Conservation (phyloP, 1,140 invertebrate species). For the Eciton burchellii region DNA sequence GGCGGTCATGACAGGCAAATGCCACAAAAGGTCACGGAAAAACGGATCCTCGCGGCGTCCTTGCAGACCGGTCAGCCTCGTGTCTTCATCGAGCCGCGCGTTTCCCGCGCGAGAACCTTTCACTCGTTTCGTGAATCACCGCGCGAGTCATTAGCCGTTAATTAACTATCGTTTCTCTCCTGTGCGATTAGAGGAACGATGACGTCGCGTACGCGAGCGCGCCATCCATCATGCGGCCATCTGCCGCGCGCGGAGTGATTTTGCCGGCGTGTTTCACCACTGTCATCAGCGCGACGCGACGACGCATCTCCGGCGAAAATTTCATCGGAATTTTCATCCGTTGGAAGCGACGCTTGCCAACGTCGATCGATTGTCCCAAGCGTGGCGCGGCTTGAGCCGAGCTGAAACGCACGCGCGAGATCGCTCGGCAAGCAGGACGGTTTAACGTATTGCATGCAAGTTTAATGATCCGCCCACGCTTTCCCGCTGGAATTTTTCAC, state of each 20-base stretch:
- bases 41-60: constrained; percentile 38
- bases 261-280: constrained; percentile 12
- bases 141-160: constrained; percentile 37
- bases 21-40: constrained; percentile 35
- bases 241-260: constrained; percentile 20
- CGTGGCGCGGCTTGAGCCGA: neutral
- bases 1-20: constrained; percentile 11
- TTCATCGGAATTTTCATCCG: neutral
- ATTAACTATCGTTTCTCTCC: constrained; percentile 63
- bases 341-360: neutral
- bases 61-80: constrained; percentile 20
- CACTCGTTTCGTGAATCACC: constrained; percentile 73
- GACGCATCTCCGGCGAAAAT: neutral
- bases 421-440: neutral
- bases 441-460: neutral
- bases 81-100: neutral
- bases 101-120: constrained; percentile 56
- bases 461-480: too few relatives aligned
- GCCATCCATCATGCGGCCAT: constrained; percentile 52
- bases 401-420: neutral
- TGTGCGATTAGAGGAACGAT: constrained; percentile 18
- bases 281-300: neutral
- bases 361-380: neutral
- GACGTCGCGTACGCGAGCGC: constrained; percentile 46
- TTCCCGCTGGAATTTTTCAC: constrained; percentile 2